Evolutionary conservation across 2,888 invertebrate species (phyloP), one percentile per base, ranked within the genome.

Genomic region (Hemistola chrysoprasaria): DNA sequence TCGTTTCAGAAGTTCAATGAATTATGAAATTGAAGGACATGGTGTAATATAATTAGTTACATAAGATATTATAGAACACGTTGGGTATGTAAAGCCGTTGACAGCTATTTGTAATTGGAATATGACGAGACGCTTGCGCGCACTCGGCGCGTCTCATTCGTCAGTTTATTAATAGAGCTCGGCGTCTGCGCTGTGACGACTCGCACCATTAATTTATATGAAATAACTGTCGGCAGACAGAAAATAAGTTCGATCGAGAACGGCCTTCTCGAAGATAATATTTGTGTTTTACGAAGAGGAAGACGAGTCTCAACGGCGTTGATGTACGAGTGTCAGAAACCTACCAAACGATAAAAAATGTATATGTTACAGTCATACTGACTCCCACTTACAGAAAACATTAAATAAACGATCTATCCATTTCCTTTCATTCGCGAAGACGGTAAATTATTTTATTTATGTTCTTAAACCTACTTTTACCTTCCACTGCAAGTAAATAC

Each of bases 191-290:
- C 79, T 81, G 79, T 88, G 85, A 88, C 85, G 86, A 86, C 86
- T 86, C 85, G 73, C 84, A 80, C 88, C 87, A 87, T 88, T 87
- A 86, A 87, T 88, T 87, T 87, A 86, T 88, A 87, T 87, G 85
- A 88, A 87, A 88, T 88, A 87, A 86, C 86, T 87, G 88, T 87
- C 85, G 86, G 84, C 87, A 86, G 83, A 80, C 79, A 75, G 80
- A 87, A 87, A 88, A 87, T 85, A 83, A 85, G 78, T 85, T 76
- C 75, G 77, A 83, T 84, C 70, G 76, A 71, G 79, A 83, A 79
- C 69, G 82, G 81, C 82, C 84, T 87, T 84, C 83, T 72, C 71
- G 71, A 78, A 70, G 73, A 80, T 88, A 86, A 87, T 86, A 85
- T 88, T 88, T 85, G 86, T 86, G 84, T 86, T 87, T 83, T 80